Percentiles rank a stretch among this genome's conserved stretches.
Conservation (phyloP, 2,113 vertebrate species). For the Raja brachyura region DNA sequence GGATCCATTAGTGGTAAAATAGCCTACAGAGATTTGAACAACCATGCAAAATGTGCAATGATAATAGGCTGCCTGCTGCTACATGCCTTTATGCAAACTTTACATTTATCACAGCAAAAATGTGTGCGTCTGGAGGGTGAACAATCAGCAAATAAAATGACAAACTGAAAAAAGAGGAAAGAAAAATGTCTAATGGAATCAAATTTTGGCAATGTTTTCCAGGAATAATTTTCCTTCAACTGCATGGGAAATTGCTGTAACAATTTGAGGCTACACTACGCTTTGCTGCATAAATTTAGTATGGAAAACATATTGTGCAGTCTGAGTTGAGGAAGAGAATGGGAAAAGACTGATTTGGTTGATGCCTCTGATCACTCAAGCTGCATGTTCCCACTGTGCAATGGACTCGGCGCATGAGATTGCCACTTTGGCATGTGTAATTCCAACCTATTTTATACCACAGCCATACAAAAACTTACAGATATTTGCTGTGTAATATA, state of each 20-base stretch:
- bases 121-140: conserved; percentile 68
- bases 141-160: conserved; percentile 52
- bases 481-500: not conserved
- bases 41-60: conserved; percentile 78
- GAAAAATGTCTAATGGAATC: conserved; percentile 5
- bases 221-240: conserved; percentile 25
- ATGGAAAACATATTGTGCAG: not conserved
- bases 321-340: not conserved
- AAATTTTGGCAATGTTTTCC: not conserved
- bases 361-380: conserved; percentile 30
- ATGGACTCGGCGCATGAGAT: conserved; percentile 7
- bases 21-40: conserved; percentile 80
- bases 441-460: not conserved
- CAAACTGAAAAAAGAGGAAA: conserved; percentile 11
- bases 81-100: conserved; percentile 78
- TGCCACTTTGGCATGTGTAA: not conserved
- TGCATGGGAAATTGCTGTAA: not conserved
- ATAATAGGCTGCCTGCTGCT: conserved; percentile 82
- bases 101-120: conserved; percentile 74
- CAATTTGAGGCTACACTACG: not conserved
- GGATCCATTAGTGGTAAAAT: conserved; percentile 80
- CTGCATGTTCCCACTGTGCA: not conserved
- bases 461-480: not conserved
- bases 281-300: not conserved
- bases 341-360: not conserved